Conservation (phyloP, 2,113 vertebrate genomes). For the Donacobius atricapilla region DNA sequence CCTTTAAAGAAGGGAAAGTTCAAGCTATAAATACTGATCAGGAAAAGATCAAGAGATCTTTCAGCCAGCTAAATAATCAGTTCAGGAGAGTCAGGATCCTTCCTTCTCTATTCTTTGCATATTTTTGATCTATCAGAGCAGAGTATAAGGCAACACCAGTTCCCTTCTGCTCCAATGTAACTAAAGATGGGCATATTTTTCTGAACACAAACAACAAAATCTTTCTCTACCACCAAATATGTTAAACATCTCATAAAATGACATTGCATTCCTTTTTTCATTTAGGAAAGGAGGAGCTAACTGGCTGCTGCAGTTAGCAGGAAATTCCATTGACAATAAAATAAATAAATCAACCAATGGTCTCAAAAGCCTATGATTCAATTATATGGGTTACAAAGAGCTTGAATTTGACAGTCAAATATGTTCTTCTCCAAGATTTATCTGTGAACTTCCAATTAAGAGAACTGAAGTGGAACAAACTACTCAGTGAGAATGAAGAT, state of each 20-base stretch:
- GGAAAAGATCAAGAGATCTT: not conserved
- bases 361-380: slow-evolving; percentile 32
- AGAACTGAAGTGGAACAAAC: slow-evolving; percentile 45
- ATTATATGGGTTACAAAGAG: slow-evolving; percentile 26
- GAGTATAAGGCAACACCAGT: not conserved
- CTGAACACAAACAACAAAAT: not conserved
- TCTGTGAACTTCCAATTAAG: slow-evolving; percentile 28
- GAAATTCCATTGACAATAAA: slow-evolving; percentile 52
- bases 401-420: not conserved
- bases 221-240: not conserved
- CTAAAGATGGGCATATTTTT: not conserved
- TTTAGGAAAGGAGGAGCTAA: not conserved
- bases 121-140: not conserved
- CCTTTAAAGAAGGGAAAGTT: not conserved
- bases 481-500: slow-evolving; percentile 27
- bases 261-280: not conserved
- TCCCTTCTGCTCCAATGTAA: not conserved
- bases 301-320: not conserved
- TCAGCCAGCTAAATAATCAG: not conserved
- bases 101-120: not conserved
- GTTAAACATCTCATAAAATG: slow-evolving; percentile 28
- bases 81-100: not conserved
- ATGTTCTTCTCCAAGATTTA: slow-evolving; percentile 6
- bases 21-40: not conserved
- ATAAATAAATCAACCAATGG: slow-evolving; percentile 36